phyloP scores from a whole-genome alignment of 2,113 vertebrate genomes.

The Corvus cornix region DNA sequence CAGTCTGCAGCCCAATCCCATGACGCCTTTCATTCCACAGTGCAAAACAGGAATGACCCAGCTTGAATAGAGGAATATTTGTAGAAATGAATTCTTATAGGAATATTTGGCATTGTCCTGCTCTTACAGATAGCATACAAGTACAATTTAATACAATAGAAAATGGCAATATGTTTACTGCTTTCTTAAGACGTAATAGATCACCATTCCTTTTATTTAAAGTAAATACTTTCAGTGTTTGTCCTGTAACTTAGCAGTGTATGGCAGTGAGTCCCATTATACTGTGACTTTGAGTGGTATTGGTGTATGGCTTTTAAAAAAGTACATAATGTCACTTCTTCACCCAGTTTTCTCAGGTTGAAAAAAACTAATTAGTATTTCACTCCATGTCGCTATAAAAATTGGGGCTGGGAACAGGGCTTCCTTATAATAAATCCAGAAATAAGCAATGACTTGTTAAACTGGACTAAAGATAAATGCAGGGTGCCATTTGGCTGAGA shows the following conservation, averaged over 20 bases:
- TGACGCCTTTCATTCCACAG: not conserved
- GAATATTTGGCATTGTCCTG: not conserved
- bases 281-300: not conserved
- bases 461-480: not conserved
- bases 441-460: not conserved
- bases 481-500: not conserved
- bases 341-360: not conserved
- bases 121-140: not conserved
- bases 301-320: not conserved
- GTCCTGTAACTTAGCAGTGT: not conserved
- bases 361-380: not conserved
- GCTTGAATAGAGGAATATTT: not conserved
- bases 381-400: not conserved
- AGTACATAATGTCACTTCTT: not conserved
- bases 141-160: not conserved
- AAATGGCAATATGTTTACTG: not conserved
- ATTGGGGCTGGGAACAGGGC: not conserved
- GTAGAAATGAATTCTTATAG: not conserved
- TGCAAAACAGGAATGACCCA: not conserved
- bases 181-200: not conserved
- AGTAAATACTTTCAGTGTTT: not conserved
- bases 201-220: not conserved
- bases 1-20: not conserved
- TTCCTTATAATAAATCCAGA: not conserved
- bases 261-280: not conserved